Conservation (phyloP, 2,888 invertebrate genomes). For the Lithophane ornitopus region DNA sequence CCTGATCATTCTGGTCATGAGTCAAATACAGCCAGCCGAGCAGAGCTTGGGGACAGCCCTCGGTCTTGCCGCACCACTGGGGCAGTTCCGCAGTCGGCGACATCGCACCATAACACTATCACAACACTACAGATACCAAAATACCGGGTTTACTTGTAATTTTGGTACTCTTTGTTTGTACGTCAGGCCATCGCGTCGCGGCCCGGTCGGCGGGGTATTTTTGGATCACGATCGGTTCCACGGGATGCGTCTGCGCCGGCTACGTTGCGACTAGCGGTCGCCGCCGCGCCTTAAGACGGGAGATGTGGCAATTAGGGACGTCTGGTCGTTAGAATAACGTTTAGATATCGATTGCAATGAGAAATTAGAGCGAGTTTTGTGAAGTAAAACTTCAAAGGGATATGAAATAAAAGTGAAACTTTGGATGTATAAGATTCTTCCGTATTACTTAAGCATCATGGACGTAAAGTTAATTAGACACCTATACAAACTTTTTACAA, state of each 20-base stretch:
- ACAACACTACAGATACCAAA: constrained; percentile 53
- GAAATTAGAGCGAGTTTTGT: constrained; percentile 3
- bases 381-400: background rate
- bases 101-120: constrained; percentile 79
- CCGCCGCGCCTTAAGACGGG: constrained; percentile 87
- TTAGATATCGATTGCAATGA: constrained; percentile 49
- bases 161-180: constrained; percentile 67
- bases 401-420: background rate
- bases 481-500: no score
- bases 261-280: constrained; percentile 79
- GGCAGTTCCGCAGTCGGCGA: constrained; percentile 87
- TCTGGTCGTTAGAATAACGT: constrained; percentile 15
- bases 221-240: constrained; percentile 78
- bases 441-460: background rate
- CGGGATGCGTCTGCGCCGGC: constrained; percentile 88
- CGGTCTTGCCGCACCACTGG: constrained; percentile 86
- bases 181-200: constrained; percentile 79
- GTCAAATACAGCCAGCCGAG: constrained; percentile 87
- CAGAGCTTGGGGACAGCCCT: constrained; percentile 83
- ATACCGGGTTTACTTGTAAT: constrained; percentile 21
- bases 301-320: constrained; percentile 82
- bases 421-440: background rate
- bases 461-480: background rate
- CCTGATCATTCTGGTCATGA: constrained; percentile 88
- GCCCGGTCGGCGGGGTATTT: constrained; percentile 82